Conservation (phyloP, 2,888 invertebrate genomes). For the Hypsopygia costalis region DNA sequence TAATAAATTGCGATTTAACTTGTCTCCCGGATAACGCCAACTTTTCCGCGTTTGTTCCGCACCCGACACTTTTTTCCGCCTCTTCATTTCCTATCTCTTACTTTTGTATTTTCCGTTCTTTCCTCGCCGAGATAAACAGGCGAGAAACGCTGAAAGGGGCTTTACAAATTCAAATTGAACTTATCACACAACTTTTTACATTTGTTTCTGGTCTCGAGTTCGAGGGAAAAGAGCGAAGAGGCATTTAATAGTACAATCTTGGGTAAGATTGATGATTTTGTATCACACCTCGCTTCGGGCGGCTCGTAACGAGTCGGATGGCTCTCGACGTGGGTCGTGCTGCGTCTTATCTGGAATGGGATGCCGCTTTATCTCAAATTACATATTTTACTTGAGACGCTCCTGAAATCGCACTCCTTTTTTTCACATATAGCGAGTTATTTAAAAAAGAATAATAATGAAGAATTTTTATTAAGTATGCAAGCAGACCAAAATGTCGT, state of each 20-base stretch:
- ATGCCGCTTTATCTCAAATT: slow-evolving; percentile 79
- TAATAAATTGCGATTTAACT: slow-evolving; percentile 81
- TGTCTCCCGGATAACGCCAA: slow-evolving; percentile 79
- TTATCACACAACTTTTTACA: slow-evolving; percentile 81
- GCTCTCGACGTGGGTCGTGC: slow-evolving; percentile 75
- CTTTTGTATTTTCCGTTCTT: slow-evolving; percentile 79
- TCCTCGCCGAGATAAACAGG: slow-evolving; percentile 78
- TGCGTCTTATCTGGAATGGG: slow-evolving; percentile 77
- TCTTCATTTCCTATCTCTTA: slow-evolving; percentile 81
- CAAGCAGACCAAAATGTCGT: background rate
- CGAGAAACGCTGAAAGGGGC: slow-evolving; percentile 80
- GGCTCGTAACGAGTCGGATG: slow-evolving; percentile 76
- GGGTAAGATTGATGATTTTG: slow-evolving; percentile 80
- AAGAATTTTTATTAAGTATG: background rate
- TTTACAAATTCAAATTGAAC: slow-evolving; percentile 81
- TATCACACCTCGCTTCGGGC: slow-evolving; percentile 80
- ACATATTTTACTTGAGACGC: slow-evolving; percentile 77
- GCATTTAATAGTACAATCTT: slow-evolving; percentile 81
- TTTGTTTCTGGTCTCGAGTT: slow-evolving; percentile 79
- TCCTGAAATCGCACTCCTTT: slow-evolving; percentile 59
- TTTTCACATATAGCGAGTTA: slow-evolving; percentile 41
- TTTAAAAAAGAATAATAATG: slow-evolving; percentile 19
- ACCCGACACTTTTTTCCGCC: slow-evolving; percentile 80
- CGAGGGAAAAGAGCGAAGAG: slow-evolving; percentile 77
- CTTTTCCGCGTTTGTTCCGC: slow-evolving; percentile 78